Conservation (phyloP, 2,888 invertebrate genomes). For the Ennomos quercinarius region DNA sequence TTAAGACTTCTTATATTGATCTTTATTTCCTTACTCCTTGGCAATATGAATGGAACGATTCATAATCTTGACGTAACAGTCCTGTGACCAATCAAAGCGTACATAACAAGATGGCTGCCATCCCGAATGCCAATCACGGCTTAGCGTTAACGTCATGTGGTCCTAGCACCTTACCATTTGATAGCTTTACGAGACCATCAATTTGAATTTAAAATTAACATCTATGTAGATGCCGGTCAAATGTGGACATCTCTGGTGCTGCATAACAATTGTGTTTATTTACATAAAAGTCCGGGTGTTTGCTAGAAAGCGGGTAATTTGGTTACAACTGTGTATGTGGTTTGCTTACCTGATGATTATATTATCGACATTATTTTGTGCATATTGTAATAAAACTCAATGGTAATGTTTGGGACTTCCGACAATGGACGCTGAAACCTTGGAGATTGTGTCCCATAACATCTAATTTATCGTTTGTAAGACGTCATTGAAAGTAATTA, state of each 20-base stretch:
- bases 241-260: constrained; percentile 76
- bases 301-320: constrained; percentile 85
- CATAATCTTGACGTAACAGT: constrained; percentile 62
- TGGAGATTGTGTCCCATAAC: constrained; percentile 48
- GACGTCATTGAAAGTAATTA: constrained; percentile 25
- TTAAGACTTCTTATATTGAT: constrained; percentile 24
- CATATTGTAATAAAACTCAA: constrained; percentile 70
- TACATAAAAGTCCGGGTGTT: constrained; percentile 84
- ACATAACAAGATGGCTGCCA: constrained; percentile 75
- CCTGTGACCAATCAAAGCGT: constrained; percentile 58
- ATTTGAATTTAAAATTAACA: constrained; percentile 83
- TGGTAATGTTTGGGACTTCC: constrained; percentile 73
- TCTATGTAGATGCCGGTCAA: constrained; percentile 82
- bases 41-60: constrained; percentile 57
- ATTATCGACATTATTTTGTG: constrained; percentile 71
- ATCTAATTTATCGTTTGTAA: constrained; percentile 35
- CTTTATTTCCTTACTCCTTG: constrained; percentile 29
- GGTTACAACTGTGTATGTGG: constrained; percentile 77
- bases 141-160: constrained; percentile 69
- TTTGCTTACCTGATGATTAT: constrained; percentile 69
- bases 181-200: constrained; percentile 82
- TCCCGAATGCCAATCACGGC: constrained; percentile 76
- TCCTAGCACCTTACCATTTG: constrained; percentile 78
- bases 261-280: constrained; percentile 82
- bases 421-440: constrained; percentile 53